Evolutionary conservation across 1,140 invertebrate species (phyloP), one percentile per base, ranked within the genome.

Genomic region (Scylla paramamosain): DNA sequence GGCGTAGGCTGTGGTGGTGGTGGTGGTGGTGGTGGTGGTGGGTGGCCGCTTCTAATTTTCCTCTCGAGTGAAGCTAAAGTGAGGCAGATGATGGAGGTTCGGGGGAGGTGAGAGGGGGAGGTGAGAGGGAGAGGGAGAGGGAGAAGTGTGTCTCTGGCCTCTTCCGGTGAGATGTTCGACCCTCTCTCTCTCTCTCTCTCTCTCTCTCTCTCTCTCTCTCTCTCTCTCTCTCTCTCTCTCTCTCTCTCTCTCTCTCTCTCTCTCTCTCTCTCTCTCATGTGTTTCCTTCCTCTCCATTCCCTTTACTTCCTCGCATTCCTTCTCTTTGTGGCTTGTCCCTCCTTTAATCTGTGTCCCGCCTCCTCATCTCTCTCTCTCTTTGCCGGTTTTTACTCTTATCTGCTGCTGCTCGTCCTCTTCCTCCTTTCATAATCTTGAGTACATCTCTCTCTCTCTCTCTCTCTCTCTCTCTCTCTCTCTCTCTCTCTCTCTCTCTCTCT

Each of bases 201-300:
- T 77, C 67, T 77, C 67, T 77, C 67, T 77, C 67, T 59, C 67
- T 77, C 67, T 77, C 67, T 77, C 67, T 77, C 67, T 77, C 67
- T 77, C 67, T 77, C 67, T 77, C 67, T 77, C 67, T 77, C 67
- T 39, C 67, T n/a, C 67, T 77, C 67, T 77, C 20, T 67, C 10
- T 67, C 59, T 67, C 59, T 25, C 59, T 25, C 46, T 48, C 59
- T 67, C 59, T 25, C 46, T 48, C 46, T 48, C 46, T 48, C 6
- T 7, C 14, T 14, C 16, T 59, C 52, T 20, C 10, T 59, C 16
- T 20, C 52, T 20, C 16, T 59, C 52, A 59, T 59, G 16, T 59
- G 52, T 59, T 59, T 59, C 52, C 52, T 59, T 59, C 52, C 52
- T 59, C 52, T 59, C 16, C 52, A 12, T 59, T 59, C 52, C 16